Evolutionary conservation across 2,888 invertebrate genomes (phyloP).

Genomic region (Aspidiotus rigidus): DNA sequence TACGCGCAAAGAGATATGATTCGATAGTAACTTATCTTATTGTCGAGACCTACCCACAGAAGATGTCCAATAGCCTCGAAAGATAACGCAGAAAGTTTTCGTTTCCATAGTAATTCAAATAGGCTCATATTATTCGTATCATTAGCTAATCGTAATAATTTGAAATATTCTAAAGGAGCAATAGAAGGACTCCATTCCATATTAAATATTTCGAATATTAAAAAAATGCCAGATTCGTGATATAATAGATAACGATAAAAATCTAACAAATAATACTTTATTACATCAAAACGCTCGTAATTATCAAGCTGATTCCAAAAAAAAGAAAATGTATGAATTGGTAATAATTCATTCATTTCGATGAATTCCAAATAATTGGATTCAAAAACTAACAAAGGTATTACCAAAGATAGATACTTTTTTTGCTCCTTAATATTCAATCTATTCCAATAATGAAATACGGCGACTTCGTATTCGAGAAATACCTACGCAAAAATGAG

Average conservation of each 20-base stretch:
- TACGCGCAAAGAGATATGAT: not conserved
- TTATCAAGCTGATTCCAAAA: not conserved
- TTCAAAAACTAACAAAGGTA: not conserved
- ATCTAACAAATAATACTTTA: not conserved
- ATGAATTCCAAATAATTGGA: constrained; percentile 4
- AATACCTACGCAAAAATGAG: not conserved
- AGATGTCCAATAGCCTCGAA: constrained; percentile 12
- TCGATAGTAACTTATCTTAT: not conserved
- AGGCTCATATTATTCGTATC: constrained; percentile 6
- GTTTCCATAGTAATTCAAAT: not conserved
- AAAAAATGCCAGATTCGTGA: not conserved
- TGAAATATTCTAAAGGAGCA: constrained; percentile 3
- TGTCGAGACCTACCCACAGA: not conserved
- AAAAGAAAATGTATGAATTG: constrained; percentile 4
- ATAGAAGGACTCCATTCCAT: not conserved
- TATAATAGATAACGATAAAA: constrained; percentile 8
- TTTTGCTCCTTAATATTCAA: not conserved
- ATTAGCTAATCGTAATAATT: not conserved
- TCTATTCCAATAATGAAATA: constrained; percentile 2
- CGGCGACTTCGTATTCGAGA: constrained; percentile 2
- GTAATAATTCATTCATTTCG: constrained; percentile 6
- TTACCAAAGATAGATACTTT: not conserved
- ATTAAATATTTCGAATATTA: not conserved
- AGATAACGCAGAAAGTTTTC: not conserved
- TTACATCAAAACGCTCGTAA: not conserved